Base-by-base conservation (phyloP, 2,888 invertebrate species). In the Drosophila prostipennis region DNA sequence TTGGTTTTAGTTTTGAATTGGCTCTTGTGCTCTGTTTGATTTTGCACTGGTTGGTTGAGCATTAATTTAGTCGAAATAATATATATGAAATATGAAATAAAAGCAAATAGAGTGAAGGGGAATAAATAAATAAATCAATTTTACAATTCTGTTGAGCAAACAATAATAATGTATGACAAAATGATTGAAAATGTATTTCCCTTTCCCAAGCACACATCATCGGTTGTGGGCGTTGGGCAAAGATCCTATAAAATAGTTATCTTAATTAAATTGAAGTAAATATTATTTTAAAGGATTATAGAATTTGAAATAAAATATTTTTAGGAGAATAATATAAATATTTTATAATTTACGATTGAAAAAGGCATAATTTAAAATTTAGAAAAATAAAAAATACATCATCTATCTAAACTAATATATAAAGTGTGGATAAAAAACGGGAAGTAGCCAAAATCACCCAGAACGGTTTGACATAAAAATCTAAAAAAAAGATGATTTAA, bases 21-120 rank as follows among this genome's bases (percentile, higher is more conserved):
- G 26, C 49, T n/a, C 13, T 7, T 1, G 13, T 34, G 37, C 11
- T 46, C n/a, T 46, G 53, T 65, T 65, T 65, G 67, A 65, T 65
- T 65, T 67, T 19, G 46, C 46, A 54, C 58, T 56, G 49, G 43
- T 37, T 48, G 72, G 57, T 51, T 52, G 42, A 56, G 55, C 78
- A 82, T 74, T 85, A 80, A 80, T 85, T 85, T 85, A 71, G 86
- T 72, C 26, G 76, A 85, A 85, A 83, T 83, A 82, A 76, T 76
- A 80, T 74, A 34, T 34, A 82, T 79, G 65, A 72, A 80, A 86
- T 83, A 80, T 26, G 26, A 86, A 86, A 82, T 73, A 69, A 78
- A 76, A 70, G 61, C 85, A 76, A 83, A 69, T 77, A 79, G 64
- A 75, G 70, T 61, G 71, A 53, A 77, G 49, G 72, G 46, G 75